phyloP scores from a whole-genome alignment of 2,888 invertebrate genomes.

The Sepiola atlantica region DNA sequence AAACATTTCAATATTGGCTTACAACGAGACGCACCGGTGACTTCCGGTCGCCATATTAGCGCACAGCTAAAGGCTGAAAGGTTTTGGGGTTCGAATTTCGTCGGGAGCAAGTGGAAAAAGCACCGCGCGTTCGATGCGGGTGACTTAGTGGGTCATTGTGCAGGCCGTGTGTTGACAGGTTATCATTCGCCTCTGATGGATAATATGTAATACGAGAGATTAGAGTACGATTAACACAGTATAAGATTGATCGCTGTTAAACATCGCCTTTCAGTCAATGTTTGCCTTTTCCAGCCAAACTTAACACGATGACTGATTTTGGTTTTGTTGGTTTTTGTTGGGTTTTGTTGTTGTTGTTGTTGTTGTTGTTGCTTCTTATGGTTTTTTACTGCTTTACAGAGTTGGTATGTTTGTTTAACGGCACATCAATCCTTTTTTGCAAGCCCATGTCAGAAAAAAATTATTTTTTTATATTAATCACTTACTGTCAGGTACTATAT shows the following conservation, averaged over 20 bases:
- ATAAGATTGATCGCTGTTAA: not conserved
- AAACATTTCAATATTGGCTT: conserved; percentile 9
- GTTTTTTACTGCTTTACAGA: too few species aligned
- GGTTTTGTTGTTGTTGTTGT: too few species aligned
- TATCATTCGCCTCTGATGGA: not conserved
- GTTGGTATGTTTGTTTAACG: too few species aligned
- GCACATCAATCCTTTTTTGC: too few species aligned
- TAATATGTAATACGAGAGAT: not conserved
- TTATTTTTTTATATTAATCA: too few species aligned
- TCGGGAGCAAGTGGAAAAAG: not conserved
- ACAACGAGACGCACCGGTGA: not conserved
- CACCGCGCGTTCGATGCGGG: not conserved
- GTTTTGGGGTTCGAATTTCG: conserved; percentile 10
- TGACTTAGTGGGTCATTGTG: conserved; percentile 6
- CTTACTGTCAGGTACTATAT: too few species aligned
- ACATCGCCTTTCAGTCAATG: not conserved
- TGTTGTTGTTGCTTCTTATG: too few species aligned
- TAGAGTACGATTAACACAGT: not conserved
- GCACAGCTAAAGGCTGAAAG: not conserved
- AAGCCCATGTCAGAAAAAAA: too few species aligned
- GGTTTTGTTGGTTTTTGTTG: too few species aligned
- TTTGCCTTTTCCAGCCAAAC: not conserved
- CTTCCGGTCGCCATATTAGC: not conserved
- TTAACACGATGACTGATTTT: not conserved
- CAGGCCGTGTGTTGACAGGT: not conserved